phyloP scores from a whole-genome alignment of 2,797 vertebrate species.

The Aeoliscus strigatus region DNA sequence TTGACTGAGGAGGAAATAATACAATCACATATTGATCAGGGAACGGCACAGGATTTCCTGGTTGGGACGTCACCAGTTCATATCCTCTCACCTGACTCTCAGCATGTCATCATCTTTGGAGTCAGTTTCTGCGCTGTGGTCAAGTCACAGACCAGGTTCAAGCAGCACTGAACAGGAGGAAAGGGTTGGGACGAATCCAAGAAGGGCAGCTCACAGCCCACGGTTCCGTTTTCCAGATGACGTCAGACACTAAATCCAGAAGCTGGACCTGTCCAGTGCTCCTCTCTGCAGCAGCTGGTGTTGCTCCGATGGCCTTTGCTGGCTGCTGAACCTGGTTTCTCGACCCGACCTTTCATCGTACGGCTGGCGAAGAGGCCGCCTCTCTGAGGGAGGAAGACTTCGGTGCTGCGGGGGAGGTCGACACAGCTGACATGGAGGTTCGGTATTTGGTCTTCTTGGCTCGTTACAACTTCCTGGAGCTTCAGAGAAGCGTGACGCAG shows the following conservation, averaged over 20 bases:
- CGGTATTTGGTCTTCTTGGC: background rate
- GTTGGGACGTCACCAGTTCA: no score
- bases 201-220: no score
- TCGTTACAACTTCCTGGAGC: background rate
- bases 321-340: constrained; percentile 11
- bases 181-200: no score
- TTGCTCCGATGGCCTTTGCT: constrained; percentile 42
- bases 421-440: constrained; percentile 8
- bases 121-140: background rate
- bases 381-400: constrained; percentile 37
- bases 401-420: constrained; percentile 17
- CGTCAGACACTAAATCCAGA: constrained; percentile 67
- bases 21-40: background rate
- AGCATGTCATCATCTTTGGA: no score
- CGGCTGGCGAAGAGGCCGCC: constrained; percentile 33
- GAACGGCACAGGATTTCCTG: no score
- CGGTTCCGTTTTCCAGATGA: no score
- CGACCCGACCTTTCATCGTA: constrained; percentile 17
- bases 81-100: background rate
- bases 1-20: constrained; percentile 6
- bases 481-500: background rate
- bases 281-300: constrained; percentile 52
- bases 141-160: background rate
- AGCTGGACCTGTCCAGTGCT: constrained; percentile 62
- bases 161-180: no score